Evolutionary conservation across 2,888 invertebrate genomes (phyloP), one percentile per base, ranked within the genome.

Genomic region (Ormyrus rosae): DNA sequence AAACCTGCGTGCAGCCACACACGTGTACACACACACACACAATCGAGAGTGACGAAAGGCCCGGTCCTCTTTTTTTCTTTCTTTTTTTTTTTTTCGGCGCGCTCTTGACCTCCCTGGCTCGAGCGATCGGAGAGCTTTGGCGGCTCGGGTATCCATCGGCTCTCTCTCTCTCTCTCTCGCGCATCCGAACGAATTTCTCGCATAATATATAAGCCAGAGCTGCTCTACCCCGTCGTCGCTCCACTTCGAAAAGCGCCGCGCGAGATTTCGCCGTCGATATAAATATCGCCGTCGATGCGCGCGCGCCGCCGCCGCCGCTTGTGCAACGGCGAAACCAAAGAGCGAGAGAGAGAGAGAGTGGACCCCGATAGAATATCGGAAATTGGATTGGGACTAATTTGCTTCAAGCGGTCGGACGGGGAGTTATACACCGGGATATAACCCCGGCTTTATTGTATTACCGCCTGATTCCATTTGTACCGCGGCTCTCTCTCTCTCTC

Each of bases 81-180:
- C 0, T 13, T 13, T 0, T 13, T 13, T 72, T 74, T 74, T 75
- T 67, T 75, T 60, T 67, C 51, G 34, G 65, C n/a, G 9, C 51
- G 74, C 58, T 75, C 75, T 75, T 75, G 75, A 75, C 75, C 75
- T 65, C 65, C n/a, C 75, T 75, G 75, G 67, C 65, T 13, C 56
- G 64, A 1, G 2, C 2, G 34, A 34, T 34, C 34, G 34, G 13
- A 8, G 46, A 69, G 61, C 51, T 63, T 63, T 63, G 11, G n/a
- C 46, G 58, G 13, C 58, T 58, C 58, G 58, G 10, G 6, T n/a
- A 53, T 58, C 6, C 58, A 34, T 34, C 34, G n/a, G 10, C 0
- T 58, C n/a, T n/a, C n/a, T 13, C 13, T 13, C 13, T 13, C 13
- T 13, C 58, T 58, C 34, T 58, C 6, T 13, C 13, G 34, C 60